These are phyloP conservation scores for Fissipunctia ypsillon DNA, from an alignment of 2,888 invertebrate species.

Conservation along the genomic window DNA sequence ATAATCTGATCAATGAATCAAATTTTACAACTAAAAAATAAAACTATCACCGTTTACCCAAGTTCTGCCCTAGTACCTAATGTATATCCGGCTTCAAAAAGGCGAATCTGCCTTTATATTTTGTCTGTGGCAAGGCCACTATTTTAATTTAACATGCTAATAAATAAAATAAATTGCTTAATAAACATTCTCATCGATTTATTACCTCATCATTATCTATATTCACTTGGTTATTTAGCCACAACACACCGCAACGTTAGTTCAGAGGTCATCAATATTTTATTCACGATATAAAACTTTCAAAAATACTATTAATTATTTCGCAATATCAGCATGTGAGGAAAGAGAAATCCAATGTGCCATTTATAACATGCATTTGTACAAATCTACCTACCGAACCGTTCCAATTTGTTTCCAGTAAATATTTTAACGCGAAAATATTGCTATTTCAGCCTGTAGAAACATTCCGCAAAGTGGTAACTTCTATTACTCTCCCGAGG, in stretches of 20 bases:
- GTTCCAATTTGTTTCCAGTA: constrained; percentile 41
- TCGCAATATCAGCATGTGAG: constrained; percentile 11
- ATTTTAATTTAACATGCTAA: background rate
- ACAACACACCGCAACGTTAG: background rate
- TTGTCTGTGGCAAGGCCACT: background rate
- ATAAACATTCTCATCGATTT: background rate
- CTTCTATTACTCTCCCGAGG: constrained; percentile 36
- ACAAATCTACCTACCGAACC: constrained; percentile 30
- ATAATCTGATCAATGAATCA: too few species aligned
- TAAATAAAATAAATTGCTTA: background rate
- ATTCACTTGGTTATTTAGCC: background rate
- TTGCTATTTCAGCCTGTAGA: constrained; percentile 13
- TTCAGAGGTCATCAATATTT: background rate
- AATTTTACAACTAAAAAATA: too few species aligned
- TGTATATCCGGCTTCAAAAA: background rate
- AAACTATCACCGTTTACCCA: too few species aligned
- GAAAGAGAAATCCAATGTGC: constrained; percentile 15
- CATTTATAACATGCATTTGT: constrained; percentile 35
- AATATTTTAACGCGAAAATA: constrained; percentile 45
- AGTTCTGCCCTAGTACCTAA: too few species aligned
- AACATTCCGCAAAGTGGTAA: constrained; percentile 24
- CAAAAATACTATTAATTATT: constrained; percentile 7
- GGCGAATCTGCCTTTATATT: background rate
- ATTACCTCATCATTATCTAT: background rate
- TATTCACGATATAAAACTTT: constrained; percentile 9